These are phyloP conservation scores for Cichlasoma orientale DNA, from an alignment of 2,797 vertebrate species.

Conservation along the genomic window DNA sequence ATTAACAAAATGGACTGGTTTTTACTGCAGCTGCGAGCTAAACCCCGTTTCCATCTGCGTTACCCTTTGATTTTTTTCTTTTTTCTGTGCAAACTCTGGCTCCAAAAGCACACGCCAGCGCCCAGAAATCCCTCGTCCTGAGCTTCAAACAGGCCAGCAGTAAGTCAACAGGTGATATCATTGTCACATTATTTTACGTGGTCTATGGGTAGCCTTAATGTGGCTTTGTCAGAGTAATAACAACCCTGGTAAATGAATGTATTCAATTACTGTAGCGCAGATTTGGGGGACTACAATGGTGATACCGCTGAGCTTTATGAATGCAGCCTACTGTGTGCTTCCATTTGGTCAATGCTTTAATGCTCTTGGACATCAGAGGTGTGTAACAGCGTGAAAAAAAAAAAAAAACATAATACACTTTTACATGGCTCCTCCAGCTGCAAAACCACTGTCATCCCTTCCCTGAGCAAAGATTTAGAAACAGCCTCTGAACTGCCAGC, in stretches of 20 bases:
- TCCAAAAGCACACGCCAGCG: slow-evolving; percentile 29
- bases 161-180: slow-evolving; percentile 70
- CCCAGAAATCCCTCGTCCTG: slow-evolving; percentile 52
- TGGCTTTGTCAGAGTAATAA: slow-evolving; percentile 63
- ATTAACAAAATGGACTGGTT: slow-evolving; percentile 44
- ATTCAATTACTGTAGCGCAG: slow-evolving; percentile 52
- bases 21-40: slow-evolving; percentile 39
- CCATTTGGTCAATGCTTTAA: slow-evolving; percentile 58
- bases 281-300: slow-evolving; percentile 46
- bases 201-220: slow-evolving; percentile 45
- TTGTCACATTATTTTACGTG: slow-evolving; percentile 61
- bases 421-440: slow-evolving; percentile 30
- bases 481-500: slow-evolving; percentile 51
- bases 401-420: slow-evolving; percentile 36
- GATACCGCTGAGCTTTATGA: slow-evolving; percentile 51
- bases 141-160: slow-evolving; percentile 54
- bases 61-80: slow-evolving; percentile 55
- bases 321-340: slow-evolving; percentile 41
- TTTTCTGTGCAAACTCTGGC: slow-evolving; percentile 56
- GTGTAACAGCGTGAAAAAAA: slow-evolving; percentile 25
- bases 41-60: slow-evolving; percentile 54
- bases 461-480: slow-evolving; percentile 54
- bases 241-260: slow-evolving; percentile 57
- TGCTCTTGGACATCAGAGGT: slow-evolving; percentile 54
- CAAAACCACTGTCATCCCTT: slow-evolving; percentile 34